A percentile compares a stretch with the other conserved stretches of the same genome.
Conservation (phyloP, 2,797 vertebrate genomes). For the Spizella passerina region DNA sequence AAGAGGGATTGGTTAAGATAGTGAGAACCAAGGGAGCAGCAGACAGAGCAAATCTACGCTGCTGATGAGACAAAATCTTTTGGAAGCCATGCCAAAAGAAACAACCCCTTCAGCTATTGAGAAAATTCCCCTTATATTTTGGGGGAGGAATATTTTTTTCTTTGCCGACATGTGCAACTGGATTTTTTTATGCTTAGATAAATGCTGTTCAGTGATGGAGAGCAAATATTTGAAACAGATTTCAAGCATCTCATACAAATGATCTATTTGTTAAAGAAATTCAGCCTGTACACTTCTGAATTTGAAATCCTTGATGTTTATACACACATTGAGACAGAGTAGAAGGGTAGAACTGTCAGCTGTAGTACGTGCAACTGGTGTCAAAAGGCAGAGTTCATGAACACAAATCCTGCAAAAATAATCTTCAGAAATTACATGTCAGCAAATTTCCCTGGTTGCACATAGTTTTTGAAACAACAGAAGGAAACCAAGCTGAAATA, state of each 20-base stretch:
- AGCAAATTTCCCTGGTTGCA: background rate
- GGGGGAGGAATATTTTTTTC: background rate
- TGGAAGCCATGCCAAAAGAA: slow-evolving; percentile 1
- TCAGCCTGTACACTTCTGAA: background rate
- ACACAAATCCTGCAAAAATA: background rate
- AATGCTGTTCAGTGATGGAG: background rate
- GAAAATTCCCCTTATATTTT: background rate
- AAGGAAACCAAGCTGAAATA: background rate
- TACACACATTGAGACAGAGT: background rate
- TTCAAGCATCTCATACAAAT: background rate
- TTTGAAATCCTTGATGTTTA: background rate
- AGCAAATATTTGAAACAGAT: background rate
- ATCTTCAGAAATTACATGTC: background rate
- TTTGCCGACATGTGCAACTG: background rate
- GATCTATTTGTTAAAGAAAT: background rate
- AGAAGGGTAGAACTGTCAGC: background rate
- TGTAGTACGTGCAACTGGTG: background rate
- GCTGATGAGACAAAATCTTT: background rate
- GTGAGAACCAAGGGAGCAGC: background rate
- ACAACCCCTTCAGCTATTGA: background rate
- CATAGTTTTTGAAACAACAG: background rate
- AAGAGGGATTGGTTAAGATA: background rate
- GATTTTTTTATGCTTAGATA: background rate
- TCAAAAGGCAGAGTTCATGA: background rate
- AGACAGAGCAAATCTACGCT: background rate